Conservation (phyloP, 2,113 vertebrate species). For the Pachypanchax playfairii region DNA sequence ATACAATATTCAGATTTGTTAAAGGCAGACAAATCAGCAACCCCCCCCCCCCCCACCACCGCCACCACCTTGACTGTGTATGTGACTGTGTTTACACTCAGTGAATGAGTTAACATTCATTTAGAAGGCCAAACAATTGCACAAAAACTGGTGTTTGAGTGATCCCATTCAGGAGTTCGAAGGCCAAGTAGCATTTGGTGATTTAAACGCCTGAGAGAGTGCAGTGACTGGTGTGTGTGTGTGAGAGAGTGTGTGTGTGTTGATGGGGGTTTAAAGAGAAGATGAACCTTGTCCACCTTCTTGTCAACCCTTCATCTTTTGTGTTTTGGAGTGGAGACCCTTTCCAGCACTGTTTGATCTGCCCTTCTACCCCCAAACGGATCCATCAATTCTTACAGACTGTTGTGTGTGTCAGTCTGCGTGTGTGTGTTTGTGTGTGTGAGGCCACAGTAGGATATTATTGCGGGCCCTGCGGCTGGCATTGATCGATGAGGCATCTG, state of each 20-base stretch:
- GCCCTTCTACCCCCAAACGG: slow-evolving; percentile 46
- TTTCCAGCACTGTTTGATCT: slow-evolving; percentile 63
- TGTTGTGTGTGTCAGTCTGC: slow-evolving; percentile 3
- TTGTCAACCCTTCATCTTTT: slow-evolving; percentile 70
- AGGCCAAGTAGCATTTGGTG: slow-evolving; percentile 39
- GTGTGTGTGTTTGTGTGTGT: slow-evolving; percentile 12
- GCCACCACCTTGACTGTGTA: not conserved
- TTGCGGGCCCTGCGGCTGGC: slow-evolving; percentile 69
- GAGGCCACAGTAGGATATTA: slow-evolving; percentile 69
- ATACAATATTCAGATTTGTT: slow-evolving; percentile 27
- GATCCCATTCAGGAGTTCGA: slow-evolving; percentile 20
- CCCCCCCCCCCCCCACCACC: too few species aligned
- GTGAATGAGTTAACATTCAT: slow-evolving; percentile 35
- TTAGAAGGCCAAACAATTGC: slow-evolving; percentile 39
- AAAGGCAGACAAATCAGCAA: slow-evolving; percentile 14
- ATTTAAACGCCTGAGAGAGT: slow-evolving; percentile 18
- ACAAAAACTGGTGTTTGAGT: slow-evolving; percentile 37
- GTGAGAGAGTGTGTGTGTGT: slow-evolving; percentile 19
- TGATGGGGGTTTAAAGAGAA: slow-evolving; percentile 43
- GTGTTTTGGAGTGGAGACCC: slow-evolving; percentile 49
- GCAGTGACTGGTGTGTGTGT: slow-evolving; percentile 10
- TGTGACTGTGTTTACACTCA: not conserved
- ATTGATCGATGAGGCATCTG: slow-evolving; percentile 81
- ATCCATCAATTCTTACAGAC: slow-evolving; percentile 66
- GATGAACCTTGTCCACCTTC: slow-evolving; percentile 70